Base-by-base conservation (phyloP, 2,888 invertebrate species). In the Drosophila prolongata region DNA sequence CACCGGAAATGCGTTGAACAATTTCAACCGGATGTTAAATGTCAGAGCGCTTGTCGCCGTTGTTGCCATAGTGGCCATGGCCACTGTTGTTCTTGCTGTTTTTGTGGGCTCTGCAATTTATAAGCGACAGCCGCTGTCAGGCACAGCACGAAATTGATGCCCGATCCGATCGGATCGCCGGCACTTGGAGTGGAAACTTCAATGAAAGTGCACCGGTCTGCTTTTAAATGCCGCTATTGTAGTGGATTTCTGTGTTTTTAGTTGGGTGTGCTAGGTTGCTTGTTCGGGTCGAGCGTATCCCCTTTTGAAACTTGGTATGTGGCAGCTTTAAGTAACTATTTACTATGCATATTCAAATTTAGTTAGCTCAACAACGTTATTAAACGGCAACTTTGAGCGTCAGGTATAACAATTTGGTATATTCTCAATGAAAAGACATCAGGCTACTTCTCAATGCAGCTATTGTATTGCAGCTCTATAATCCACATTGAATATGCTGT, bases 1-100 rank as follows among this genome's bases (percentile, higher is more conserved):
- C 66, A 62, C 68, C 68, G 87, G 72, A 80, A 87, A 68, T 67
- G 75, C 87, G 78, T 87, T 81, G 68, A 74, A 68, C 77, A 81
- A 87, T 87, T 82, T 85, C 68, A 82, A 70, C 68, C 79, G 86
- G 88, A 85, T 79, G 82, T 87, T 77, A 79, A 82, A 74, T 82
- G 79, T 79, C 88, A 84, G 71, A 64, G 53, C 73, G 75, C 67
- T 75, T 73, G 75, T 73, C 54, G 74, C 61, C 60, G 37, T 67
- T 67, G 40, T 50, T 56, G 56, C 40, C 42, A 40, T 30, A 16
- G 59, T 24, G 37, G 62, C 60, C 24, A 24, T 50, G 38, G 56
- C 34, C 61, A 53, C 40, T 49, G 35, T 38, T 40, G 40, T 16
- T 55, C 37, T 16, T 55, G 37, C 38, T 68, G 40, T 54, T 68